These are phyloP conservation scores for Neosalanx taihuensis DNA, from an alignment of 2,797 vertebrate genomes.

Conservation along the genomic window DNA sequence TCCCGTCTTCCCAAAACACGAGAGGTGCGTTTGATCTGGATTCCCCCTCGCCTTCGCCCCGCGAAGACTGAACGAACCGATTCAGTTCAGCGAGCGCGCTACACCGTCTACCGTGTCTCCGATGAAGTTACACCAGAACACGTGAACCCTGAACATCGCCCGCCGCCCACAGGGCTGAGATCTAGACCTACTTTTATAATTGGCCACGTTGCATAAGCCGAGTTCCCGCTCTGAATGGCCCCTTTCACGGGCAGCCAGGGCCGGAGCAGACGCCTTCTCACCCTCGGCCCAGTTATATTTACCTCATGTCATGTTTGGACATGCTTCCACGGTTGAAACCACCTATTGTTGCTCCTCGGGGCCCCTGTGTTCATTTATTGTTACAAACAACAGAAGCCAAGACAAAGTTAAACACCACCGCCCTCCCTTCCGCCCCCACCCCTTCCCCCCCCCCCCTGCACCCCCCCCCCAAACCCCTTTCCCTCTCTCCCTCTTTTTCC, in stretches of 20 bases:
- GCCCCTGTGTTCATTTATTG: constrained; percentile 44
- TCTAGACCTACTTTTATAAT: constrained; percentile 62
- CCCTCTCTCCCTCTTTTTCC: constrained; percentile 24
- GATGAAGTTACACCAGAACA: constrained; percentile 31
- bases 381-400: constrained; percentile 61
- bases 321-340: constrained; percentile 59
- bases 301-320: constrained; percentile 61
- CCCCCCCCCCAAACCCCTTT: constrained; percentile 11
- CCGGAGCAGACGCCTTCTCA: constrained; percentile 48
- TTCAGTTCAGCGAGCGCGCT: neutral
- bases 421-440: too few species aligned
- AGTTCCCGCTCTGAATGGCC: constrained; percentile 65
- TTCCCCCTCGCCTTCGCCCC: neutral
- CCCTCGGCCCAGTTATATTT: constrained; percentile 62
- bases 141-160: constrained; percentile 46
- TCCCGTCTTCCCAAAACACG: too few species aligned
- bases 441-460: too few species aligned
- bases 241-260: constrained; percentile 61
- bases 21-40: neutral
- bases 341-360: constrained; percentile 45
- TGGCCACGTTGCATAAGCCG: constrained; percentile 63
- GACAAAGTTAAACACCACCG: constrained; percentile 51
- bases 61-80: neutral
- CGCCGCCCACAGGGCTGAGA: constrained; percentile 49
- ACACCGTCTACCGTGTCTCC: constrained; percentile 18